phyloP scores from a whole-genome alignment of 2,113 vertebrate genomes.

The Sakesphorus luctuosus region DNA sequence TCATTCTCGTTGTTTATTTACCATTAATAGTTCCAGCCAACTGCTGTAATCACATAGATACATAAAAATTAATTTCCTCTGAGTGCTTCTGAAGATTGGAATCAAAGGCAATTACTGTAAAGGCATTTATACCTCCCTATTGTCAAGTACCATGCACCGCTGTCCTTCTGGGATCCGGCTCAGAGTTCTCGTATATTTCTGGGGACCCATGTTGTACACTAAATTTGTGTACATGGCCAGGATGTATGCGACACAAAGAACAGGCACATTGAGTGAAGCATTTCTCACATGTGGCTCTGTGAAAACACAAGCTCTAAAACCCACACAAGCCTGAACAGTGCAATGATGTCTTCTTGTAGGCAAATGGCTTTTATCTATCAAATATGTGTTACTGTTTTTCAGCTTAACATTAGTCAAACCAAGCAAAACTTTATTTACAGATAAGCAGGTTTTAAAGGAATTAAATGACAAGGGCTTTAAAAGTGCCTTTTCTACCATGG shows the following conservation, averaged over 20 bases:
- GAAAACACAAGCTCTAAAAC: not conserved
- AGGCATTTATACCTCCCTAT: not conserved
- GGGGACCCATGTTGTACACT: accelerated
- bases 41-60: not conserved
- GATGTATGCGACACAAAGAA: not conserved
- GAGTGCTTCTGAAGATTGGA: not conserved
- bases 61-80: not conserved
- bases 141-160: not conserved
- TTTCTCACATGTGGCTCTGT: not conserved
- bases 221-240: not conserved
- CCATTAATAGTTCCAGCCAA: not conserved
- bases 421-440: not conserved
- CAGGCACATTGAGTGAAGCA: accelerated
- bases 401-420: accelerated
- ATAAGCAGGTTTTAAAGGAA: not conserved
- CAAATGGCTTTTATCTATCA: not conserved
- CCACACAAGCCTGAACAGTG: not conserved
- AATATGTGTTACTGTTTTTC: not conserved
- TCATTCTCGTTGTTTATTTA: not conserved
- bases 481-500: not conserved
- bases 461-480: not conserved
- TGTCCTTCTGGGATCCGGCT: not conserved
- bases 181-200: not conserved
- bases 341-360: not conserved
- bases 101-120: not conserved